These are phyloP conservation scores for Cynodonichthys magdalenae DNA, from an alignment of 2,797 vertebrate genomes.

Conservation along the genomic window DNA sequence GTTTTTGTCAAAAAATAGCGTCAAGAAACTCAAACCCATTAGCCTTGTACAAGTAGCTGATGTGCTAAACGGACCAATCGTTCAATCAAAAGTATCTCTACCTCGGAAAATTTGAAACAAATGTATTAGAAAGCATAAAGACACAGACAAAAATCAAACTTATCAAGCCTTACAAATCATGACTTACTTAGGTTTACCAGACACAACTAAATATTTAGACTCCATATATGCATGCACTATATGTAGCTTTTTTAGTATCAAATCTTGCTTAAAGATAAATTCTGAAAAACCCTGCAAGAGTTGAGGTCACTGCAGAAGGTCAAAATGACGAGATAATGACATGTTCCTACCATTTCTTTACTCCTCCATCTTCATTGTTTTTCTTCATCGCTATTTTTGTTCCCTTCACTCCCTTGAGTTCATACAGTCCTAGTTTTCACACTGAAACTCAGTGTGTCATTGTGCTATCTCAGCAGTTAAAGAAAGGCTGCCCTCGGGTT, in stretches of 20 bases:
- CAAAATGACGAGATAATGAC: slow-evolving; percentile 6
- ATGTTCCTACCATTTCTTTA: slow-evolving; percentile 3
- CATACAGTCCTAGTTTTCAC: slow-evolving; percentile 44
- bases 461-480: slow-evolving; percentile 53
- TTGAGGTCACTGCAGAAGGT: background rate
- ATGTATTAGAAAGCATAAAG: too few species aligned
- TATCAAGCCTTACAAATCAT: too few species aligned
- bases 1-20: too few species aligned
- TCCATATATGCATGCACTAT: too few species aligned
- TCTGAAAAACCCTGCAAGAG: background rate
- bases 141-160: too few species aligned
- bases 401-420: slow-evolving; percentile 3
- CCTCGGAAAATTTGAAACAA: too few species aligned
- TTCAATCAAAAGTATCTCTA: too few species aligned
- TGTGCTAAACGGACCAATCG: background rate
- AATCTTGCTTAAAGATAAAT: background rate
- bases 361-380: slow-evolving; percentile 20
- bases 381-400: slow-evolving; percentile 3
- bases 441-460: slow-evolving; percentile 29
- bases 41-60: background rate
- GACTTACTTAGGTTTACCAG: too few species aligned
- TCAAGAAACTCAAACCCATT: background rate
- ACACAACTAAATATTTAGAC: too few species aligned
- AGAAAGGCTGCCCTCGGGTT: slow-evolving; percentile 37
- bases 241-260: too few species aligned